A percentile compares a stretch with the other conserved stretches of the same genome.
phyloP scores from a whole-genome alignment of 1,140 invertebrate genomes.

The Drosophila punjabiensis region DNA sequence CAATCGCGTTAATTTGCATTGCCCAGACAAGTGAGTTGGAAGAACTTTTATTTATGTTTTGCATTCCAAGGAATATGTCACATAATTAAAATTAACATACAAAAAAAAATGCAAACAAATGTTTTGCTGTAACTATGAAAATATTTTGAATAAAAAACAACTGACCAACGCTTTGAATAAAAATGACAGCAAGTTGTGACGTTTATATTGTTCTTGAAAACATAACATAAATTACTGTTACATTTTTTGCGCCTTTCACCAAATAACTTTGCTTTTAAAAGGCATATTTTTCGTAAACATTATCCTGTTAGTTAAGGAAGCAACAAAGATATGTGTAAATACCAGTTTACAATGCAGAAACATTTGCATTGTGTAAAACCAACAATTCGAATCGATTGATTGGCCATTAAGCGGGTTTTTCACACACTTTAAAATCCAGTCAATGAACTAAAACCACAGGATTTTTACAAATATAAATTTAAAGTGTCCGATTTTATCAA shows the following conservation, averaged over 20 bases:
- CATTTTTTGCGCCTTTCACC: no score
- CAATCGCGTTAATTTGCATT: constrained; percentile 44
- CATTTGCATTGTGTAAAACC: not conserved
- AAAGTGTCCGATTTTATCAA: not conserved
- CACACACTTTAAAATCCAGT: not conserved
- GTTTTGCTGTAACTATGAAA: not conserved
- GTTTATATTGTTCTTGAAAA: not conserved
- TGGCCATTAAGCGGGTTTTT: not conserved
- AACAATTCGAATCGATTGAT: not conserved
- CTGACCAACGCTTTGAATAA: constrained; percentile 1
- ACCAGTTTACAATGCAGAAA: not conserved
- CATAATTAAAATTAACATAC: constrained; percentile 21
- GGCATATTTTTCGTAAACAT: not conserved
- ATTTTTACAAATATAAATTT: not conserved
- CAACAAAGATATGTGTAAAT: not conserved
- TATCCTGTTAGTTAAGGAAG: not conserved
- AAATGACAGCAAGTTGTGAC: not conserved
- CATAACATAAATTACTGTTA: not conserved
- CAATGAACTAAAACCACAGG: not conserved
- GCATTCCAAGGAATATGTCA: constrained; percentile 18
- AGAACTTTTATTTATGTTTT: constrained; percentile 33
- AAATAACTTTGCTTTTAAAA: not conserved
- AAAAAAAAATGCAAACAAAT: constrained; percentile 1
- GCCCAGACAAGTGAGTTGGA: constrained; percentile 25
- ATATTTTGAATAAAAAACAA: not conserved